Conservation (phyloP, 2,113 vertebrate genomes). For the Rhinolophus sinicus region DNA sequence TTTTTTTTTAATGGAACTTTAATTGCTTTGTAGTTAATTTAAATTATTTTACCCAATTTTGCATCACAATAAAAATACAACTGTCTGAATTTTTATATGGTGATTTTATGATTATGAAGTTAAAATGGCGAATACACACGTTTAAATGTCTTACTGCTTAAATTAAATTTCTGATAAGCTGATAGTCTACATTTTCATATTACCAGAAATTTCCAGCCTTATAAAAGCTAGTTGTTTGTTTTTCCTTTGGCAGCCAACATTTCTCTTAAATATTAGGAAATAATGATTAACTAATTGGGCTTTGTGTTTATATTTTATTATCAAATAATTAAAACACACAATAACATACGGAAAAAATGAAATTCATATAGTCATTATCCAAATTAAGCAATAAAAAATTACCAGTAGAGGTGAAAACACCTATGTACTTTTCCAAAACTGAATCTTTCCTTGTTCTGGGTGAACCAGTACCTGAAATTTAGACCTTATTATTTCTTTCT, state of each 20-base stretch:
- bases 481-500: background rate
- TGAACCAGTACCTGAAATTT: background rate
- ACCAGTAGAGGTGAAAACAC: background rate
- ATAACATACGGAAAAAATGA: background rate
- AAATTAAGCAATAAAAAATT: background rate
- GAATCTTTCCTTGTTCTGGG: background rate
- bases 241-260: background rate
- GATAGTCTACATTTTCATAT: rapidly evolving
- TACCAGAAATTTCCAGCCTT: background rate
- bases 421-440: background rate
- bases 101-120: background rate
- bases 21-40: background rate
- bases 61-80: background rate
- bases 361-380: background rate
- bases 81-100: background rate
- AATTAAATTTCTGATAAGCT: background rate
- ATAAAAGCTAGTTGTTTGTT: background rate
- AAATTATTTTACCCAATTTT: background rate
- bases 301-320: background rate
- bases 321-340: background rate
- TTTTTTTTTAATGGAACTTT: background rate
- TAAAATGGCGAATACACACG: background rate
- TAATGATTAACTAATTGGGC: background rate
- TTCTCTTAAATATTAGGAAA: background rate
- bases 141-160: background rate